Conservation (phyloP, 1,140 invertebrate genomes). For the Drosophila equinoxialis region DNA sequence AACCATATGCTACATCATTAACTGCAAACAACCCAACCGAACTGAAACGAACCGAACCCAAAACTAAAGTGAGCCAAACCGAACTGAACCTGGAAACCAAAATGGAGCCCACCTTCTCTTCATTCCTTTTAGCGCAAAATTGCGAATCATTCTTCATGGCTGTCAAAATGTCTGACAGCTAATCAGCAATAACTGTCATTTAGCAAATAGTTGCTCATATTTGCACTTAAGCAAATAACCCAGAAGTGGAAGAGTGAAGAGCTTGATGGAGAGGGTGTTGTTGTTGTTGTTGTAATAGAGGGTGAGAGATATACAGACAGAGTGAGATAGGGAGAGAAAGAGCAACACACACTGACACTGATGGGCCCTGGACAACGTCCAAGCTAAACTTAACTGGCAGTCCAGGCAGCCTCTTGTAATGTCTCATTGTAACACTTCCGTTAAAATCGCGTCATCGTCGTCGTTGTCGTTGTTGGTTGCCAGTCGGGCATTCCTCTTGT, state of each 20-base stretch:
- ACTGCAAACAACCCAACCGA: slow-evolving; percentile 44
- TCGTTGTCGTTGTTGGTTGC: slow-evolving; percentile 25
- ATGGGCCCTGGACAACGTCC: slow-evolving; percentile 54
- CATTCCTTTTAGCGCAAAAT: slow-evolving; percentile 55
- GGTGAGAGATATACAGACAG: slow-evolving; percentile 1
- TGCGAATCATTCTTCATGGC: slow-evolving; percentile 78
- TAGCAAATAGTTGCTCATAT: slow-evolving; percentile 82
- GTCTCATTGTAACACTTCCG: slow-evolving; percentile 79
- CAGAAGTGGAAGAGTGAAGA: slow-evolving; percentile 19
- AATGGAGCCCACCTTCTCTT: slow-evolving; percentile 10
- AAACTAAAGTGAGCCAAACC: not conserved
- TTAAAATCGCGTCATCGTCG: slow-evolving; percentile 68
- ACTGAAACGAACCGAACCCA: slow-evolving; percentile 1
- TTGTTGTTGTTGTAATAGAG: not conserved
- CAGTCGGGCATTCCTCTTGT: not conserved
- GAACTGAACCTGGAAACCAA: slow-evolving; percentile 17
- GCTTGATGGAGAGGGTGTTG: slow-evolving; percentile 7
- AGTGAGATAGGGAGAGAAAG: slow-evolving; percentile 7
- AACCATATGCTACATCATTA: slow-evolving; percentile 79
- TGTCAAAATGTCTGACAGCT: slow-evolving; percentile 80
- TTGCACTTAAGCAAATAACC: slow-evolving; percentile 81
- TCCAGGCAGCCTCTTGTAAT: slow-evolving; percentile 34
- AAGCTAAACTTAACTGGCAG: slow-evolving; percentile 37
- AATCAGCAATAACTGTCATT: slow-evolving; percentile 82
- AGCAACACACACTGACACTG: slow-evolving; percentile 56